These are phyloP conservation scores for Diabrotica undecimpunctata DNA, from an alignment of 1,140 invertebrate species.

Conservation along the genomic window DNA sequence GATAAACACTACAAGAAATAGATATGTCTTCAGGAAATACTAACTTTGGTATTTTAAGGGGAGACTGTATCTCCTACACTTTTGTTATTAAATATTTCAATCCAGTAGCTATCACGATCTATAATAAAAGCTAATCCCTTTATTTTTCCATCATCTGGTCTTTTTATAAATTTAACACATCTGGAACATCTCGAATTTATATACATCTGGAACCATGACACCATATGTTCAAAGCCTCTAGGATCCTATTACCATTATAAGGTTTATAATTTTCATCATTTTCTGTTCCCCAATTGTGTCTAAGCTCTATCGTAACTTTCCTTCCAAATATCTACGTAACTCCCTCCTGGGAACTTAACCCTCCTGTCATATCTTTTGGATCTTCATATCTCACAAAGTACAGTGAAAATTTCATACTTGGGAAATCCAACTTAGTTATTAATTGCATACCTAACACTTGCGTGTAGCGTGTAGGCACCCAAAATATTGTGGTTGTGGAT, in stretches of 20 bases:
- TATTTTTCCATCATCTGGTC: conserved; percentile 88
- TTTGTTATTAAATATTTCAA: conserved; percentile 81
- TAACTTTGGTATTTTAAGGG: neutral
- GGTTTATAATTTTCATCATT: conserved; percentile 73
- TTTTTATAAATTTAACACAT: conserved; percentile 88
- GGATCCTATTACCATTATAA: conserved; percentile 92
- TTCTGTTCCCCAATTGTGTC: conserved; percentile 95
- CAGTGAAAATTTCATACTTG: conserved; percentile 83
- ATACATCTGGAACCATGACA: conserved; percentile 82
- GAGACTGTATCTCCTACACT: conserved; percentile 10
- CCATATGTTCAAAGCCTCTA: conserved; percentile 88
- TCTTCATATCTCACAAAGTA: conserved; percentile 94
- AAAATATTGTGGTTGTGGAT: no score
- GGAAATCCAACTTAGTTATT: conserved; percentile 84
- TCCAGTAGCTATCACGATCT: conserved; percentile 96
- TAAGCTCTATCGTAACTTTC: conserved; percentile 88
- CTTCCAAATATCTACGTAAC: conserved; percentile 74
- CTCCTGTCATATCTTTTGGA: conserved; percentile 65
- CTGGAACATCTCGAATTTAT: no score
- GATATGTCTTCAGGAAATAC: no score
- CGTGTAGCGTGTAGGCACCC: no score
- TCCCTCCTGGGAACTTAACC: conserved; percentile 59
- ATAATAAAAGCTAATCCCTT: conserved; percentile 91
- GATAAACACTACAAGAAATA: no score
- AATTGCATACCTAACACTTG: conserved; percentile 87